Evolutionary conservation across 2,113 vertebrate species (phyloP).

Genomic region (Protobothrops mucrosquamatus): DNA sequence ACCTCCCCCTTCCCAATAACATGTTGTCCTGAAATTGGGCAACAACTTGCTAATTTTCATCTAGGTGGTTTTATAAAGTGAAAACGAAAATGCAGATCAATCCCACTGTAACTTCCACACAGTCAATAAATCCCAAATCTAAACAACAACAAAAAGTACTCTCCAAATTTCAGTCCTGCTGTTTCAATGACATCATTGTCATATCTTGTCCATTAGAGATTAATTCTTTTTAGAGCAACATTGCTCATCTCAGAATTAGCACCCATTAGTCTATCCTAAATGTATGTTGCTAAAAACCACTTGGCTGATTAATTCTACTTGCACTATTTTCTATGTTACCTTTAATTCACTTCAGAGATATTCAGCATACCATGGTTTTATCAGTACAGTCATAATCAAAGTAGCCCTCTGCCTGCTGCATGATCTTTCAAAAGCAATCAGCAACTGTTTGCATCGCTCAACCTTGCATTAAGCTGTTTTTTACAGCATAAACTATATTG

Average conservation of each 20-base stretch:
- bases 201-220: background rate
- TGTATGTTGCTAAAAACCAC: background rate
- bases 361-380: background rate
- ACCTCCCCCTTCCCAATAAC: background rate
- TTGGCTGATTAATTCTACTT: conserved; percentile 17
- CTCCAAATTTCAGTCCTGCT: background rate
- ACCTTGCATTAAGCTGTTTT: conserved; percentile 45
- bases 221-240: background rate
- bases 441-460: conserved; percentile 21
- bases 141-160: background rate
- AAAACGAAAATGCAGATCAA: background rate
- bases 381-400: conserved; percentile 10
- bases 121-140: background rate
- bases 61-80: background rate
- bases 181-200: background rate
- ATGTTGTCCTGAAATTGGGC: background rate
- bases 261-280: background rate
- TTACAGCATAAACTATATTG: conserved; percentile 37
- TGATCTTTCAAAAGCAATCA: conserved; percentile 39
- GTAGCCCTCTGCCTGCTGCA: background rate
- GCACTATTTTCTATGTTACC: conserved; percentile 40
- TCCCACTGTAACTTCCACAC: background rate
- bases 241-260: background rate
- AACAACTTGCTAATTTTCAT: background rate
- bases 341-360: conserved; percentile 8